Evolutionary conservation across 2,113 vertebrate species (phyloP).

Genomic region (Callipepla squamata): DNA sequence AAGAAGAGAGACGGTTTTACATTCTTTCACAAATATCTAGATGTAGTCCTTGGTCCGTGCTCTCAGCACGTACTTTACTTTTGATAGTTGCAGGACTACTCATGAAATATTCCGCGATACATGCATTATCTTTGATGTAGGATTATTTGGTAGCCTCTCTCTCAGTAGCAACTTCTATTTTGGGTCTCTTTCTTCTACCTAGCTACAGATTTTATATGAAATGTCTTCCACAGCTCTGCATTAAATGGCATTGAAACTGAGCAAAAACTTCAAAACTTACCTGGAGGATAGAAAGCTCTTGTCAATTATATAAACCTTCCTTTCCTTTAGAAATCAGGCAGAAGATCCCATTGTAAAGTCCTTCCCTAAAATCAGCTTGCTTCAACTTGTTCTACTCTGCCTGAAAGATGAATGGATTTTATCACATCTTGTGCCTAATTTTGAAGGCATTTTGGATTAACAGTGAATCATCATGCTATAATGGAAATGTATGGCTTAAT

Average conservation of each 20-base stretch:
- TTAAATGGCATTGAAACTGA: not conserved
- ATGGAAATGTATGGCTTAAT: not conserved
- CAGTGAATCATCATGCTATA: not conserved
- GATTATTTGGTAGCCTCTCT: not conserved
- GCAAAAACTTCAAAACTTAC: not conserved
- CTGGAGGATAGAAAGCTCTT: not conserved
- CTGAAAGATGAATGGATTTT: not conserved
- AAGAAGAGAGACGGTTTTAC: not conserved
- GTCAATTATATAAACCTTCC: not conserved
- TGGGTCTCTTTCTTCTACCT: not conserved
- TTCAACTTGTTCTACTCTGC: not conserved
- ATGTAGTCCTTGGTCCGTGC: not conserved
- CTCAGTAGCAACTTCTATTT: not conserved
- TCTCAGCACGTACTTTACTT: not conserved
- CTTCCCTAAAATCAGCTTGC: not conserved
- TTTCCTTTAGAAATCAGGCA: not conserved
- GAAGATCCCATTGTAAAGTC: not conserved
- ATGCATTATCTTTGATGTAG: not conserved
- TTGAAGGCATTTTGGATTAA: constrained; percentile 18
- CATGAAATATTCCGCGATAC: not conserved
- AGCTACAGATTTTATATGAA: not conserved
- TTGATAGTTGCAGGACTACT: not conserved
- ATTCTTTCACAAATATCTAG: not conserved
- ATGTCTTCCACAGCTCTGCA: not conserved
- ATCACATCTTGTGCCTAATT: not conserved